Percentiles rank a stretch among this genome's conserved stretches.
Evolutionary conservation across 2,888 invertebrate species (phyloP).

Genomic region (Gasteruption jaculator): DNA sequence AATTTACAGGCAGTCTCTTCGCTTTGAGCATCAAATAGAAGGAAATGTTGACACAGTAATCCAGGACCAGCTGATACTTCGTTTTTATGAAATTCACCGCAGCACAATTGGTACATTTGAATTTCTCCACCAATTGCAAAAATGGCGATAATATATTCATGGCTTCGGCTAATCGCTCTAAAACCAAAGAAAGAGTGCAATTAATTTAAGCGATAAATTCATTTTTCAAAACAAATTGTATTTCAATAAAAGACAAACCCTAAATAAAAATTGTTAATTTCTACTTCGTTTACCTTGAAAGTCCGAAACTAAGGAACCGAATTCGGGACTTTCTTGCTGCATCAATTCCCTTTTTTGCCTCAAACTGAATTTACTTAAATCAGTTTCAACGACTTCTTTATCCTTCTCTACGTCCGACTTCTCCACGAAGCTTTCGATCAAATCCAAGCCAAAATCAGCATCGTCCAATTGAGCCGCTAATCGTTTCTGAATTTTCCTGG

Average conservation of each 20-base stretch:
- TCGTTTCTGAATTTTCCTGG: conserved; percentile 72
- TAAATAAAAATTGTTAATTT: conserved; percentile 5
- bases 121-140: conserved; percentile 60
- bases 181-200: conserved; percentile 23
- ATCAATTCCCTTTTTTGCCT: conserved; percentile 73
- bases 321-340: conserved; percentile 84
- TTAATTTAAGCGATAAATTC: not conserved
- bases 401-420: conserved; percentile 35
- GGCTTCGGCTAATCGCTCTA: conserved; percentile 58
- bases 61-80: conserved; percentile 65
- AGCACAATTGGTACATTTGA: conserved; percentile 61
- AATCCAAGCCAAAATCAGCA: conserved; percentile 67
- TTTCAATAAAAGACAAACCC: not conserved
- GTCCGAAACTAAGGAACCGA: conserved; percentile 72
- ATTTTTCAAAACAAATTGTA: not conserved
- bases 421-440: conserved; percentile 40
- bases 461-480: conserved; percentile 74
- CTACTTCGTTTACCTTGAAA: conserved; percentile 64
- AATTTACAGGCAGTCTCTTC: conserved; percentile 65
- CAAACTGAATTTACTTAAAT: conserved; percentile 70
- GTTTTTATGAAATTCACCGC: conserved; percentile 69
- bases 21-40: conserved; percentile 84
- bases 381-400: conserved; percentile 63
- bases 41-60: conserved; percentile 81
- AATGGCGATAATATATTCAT: conserved; percentile 66